Base-by-base conservation (phyloP, 64 coral and sea anemone genomes). In the Catalaphyllia jardinei region DNA sequence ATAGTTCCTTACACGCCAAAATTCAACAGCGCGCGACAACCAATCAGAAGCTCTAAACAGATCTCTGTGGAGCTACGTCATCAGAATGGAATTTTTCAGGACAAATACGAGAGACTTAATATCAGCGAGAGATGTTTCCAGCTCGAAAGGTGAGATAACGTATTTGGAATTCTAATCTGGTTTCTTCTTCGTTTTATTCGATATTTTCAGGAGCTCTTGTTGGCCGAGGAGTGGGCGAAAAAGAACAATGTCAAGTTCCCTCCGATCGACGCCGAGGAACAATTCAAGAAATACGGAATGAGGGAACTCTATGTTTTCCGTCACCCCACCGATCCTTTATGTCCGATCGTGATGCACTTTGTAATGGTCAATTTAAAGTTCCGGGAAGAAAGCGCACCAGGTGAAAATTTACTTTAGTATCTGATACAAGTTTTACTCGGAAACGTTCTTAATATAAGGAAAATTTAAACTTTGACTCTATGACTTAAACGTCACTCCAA, bases 211-310 rank as follows among this genome's bases (percentile, higher is more conserved):
- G 73, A 88, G 22, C 73, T 88, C 2, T 46, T 88, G 24, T 46
- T 76, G n/a, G 87, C 87, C 10, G 74, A 89, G 29, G 28, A 62
- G 22, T 89, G 87, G 87, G 87, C 87, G 18, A 89, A 67, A 30
- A 25, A 79, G 31, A 77, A 89, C 60, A 64, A 79, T 24, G 6
- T 77, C 0, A 60, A 60, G 20, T 79, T 89, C 30, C 87, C 87
- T 65, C 87, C 87, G 8, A 89, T 89, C 10, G 27, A 89, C 22
- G 29, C 60, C 17, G 60, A 63, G 14, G 30, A 49, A 30, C 87
- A 89, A 51, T 89, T 64, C 33, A 67, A 78, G 24, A 50, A 79
- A 57, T 67, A 51, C 10, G 87, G 87, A 3, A 24, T 78, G 28
- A 89, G 64, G 55, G 87, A 89, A 42, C 78, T 64, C 60, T 79